Percentiles rank a stretch among this genome's conserved stretches.
phyloP scores from a whole-genome alignment of 2,113 vertebrate genomes.

The Amphilophus citrinellus region DNA sequence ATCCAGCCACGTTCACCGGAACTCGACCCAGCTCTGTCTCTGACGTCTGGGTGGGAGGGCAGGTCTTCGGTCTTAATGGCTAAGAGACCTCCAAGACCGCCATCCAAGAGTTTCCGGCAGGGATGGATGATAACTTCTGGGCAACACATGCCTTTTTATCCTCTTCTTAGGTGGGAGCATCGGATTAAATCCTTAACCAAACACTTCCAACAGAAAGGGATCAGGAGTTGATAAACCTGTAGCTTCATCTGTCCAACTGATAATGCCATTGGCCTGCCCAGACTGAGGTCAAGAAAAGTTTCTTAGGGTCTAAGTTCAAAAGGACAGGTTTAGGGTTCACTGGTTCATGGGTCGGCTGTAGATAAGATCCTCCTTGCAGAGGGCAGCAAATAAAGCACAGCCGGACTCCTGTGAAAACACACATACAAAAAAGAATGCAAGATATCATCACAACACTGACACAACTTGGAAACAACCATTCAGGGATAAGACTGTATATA shows the following conservation, averaged over 20 bases:
- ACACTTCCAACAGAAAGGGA: constrained; percentile 31
- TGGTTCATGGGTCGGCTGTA: constrained; percentile 55
- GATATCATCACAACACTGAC: not conserved
- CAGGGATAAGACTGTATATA: not conserved
- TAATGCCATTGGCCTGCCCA: constrained; percentile 44
- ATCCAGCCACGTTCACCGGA: not conserved
- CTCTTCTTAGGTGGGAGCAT: constrained; percentile 17
- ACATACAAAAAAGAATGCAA: not conserved
- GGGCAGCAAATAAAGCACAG: constrained; percentile 73
- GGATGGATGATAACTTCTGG: constrained; percentile 41
- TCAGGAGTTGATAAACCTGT: constrained; percentile 33
- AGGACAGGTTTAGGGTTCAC: constrained; percentile 38
- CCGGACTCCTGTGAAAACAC: constrained; percentile 56
- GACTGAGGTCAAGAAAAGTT: constrained; percentile 49
- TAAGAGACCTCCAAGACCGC: constrained; percentile 22
- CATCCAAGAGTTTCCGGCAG: constrained; percentile 32
- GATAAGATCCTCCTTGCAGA: constrained; percentile 64
- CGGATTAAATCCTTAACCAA: constrained; percentile 30
- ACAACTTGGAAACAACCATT: not conserved
- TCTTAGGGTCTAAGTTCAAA: constrained; percentile 62
- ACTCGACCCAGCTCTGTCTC: constrained; percentile 20
- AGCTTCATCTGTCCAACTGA: constrained; percentile 50
- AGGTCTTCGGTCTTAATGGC: constrained; percentile 12
- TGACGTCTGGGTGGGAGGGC: constrained; percentile 27
- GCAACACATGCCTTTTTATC: constrained; percentile 14